Conservation (phyloP, 2,797 vertebrate species). For the Gouania willdenowi region DNA sequence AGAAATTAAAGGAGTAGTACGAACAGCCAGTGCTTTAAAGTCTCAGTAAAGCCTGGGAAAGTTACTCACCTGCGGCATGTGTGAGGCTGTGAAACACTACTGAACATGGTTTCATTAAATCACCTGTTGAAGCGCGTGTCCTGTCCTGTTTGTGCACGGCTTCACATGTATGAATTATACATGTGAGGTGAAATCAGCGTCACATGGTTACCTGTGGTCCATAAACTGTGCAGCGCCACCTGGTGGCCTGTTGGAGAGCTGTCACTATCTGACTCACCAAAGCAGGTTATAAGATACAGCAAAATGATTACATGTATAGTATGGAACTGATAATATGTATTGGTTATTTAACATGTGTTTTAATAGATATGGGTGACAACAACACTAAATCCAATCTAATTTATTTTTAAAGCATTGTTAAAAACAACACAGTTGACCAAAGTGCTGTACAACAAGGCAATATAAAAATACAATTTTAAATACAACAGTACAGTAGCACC, state of each 20-base stretch:
- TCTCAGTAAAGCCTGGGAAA: not conserved
- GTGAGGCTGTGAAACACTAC: not conserved
- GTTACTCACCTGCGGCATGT: not conserved
- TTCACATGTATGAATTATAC: conserved; percentile 12
- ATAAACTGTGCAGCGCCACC: conserved; percentile 32
- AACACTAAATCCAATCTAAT: no score
- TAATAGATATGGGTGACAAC: no score
- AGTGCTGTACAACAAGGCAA: no score
- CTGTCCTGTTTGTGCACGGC: conserved; percentile 2
- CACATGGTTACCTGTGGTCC: not conserved
- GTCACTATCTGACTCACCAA: not conserved
- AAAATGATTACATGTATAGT: no score
- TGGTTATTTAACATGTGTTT: no score
- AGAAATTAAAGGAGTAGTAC: conserved; percentile 71
- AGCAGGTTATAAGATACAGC: no score
- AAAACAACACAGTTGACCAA: no score
- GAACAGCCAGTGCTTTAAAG: not conserved
- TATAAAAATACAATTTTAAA: no score
- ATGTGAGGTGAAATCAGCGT: conserved; percentile 3
- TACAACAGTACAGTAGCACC: no score
- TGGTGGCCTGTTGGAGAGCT: conserved; percentile 34
- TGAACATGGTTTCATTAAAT: no score
- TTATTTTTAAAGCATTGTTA: no score
- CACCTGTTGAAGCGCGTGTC: conserved; percentile 1
- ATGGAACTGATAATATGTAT: no score